A percentile compares a stretch with the other conserved stretches of the same genome.
Conservation (phyloP, 2,888 invertebrate genomes). For the Thyatira batis region DNA sequence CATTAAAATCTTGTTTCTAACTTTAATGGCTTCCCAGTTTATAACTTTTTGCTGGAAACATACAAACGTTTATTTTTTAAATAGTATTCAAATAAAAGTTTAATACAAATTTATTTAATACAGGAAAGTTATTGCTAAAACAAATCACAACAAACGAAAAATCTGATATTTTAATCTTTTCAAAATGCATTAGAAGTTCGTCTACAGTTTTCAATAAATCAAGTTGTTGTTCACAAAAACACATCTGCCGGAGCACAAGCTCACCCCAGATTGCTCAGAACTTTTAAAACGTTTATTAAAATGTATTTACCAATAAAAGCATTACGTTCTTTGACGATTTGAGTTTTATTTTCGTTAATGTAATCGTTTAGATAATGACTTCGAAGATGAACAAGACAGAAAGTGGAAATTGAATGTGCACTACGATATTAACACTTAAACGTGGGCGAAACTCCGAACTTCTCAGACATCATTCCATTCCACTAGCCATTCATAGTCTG, state of each 20-base stretch:
- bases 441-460: conserved; percentile 47
- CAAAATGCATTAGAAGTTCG: not conserved
- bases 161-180: not conserved
- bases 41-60: too few relatives aligned
- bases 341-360: not conserved
- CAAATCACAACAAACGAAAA: not conserved
- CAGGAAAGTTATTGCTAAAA: not conserved
- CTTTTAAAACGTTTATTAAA: not conserved
- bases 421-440: conserved; percentile 35
- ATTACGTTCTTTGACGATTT: not conserved
- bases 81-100: too few relatives aligned
- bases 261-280: not conserved
- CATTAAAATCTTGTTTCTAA: conserved; percentile 30
- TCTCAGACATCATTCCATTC: conserved; percentile 65
- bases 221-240: not conserved
- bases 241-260: not conserved
- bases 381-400: conserved; percentile 22
- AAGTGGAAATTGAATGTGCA: conserved; percentile 42
- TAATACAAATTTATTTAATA: conserved; percentile 25
- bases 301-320: not conserved
- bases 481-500: conserved; percentile 49
- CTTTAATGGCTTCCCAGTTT: conserved; percentile 48
- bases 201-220: not conserved
- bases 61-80: too few relatives aligned
- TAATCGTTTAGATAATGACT: not conserved